Evolutionary conservation across 2,888 invertebrate genomes (phyloP), one percentile per base, ranked within the genome.

Genomic region (Polyploca ridens): DNA sequence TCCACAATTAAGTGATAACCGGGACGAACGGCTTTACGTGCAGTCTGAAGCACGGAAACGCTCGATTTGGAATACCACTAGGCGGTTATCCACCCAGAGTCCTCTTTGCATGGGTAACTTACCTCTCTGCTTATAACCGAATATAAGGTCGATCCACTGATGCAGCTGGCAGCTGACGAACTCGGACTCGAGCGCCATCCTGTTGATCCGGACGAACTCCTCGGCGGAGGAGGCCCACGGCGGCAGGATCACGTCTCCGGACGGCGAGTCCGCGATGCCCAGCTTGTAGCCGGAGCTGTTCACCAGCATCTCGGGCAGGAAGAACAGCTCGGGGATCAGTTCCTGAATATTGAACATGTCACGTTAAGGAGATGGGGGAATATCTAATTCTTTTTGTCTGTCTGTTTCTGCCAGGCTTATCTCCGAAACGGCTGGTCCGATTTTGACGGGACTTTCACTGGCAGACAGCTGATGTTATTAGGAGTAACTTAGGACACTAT

Each of bases 121-220:
- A 96, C 97, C 99, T 95, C 98, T 96, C 87, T 99, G 99, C 89
- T 99, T 99, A 92, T 99, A 99, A 72, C 99, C 99, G 88, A 99
- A 99, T 83, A 99, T 99, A 73, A 99, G 95, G 91, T 99, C 99
- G 79, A 99, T 99, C 99, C 99, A 99, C 90, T 99, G 99, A 86
- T 99, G 99, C 74, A 99, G 95, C 93, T 99, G 99, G 87, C 99
- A 99, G 69, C 99, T 99, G 19, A 99, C 99, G 86, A 99, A 99
- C 93, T 99, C 99, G 0, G 99, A 99, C 90, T 99, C 99, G 64
- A 99, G 95, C 3, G 99, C 99, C 99, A 99, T 99, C 84, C 99
- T 95, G 94, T 99, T 99, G 82, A 99, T 98, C 71, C 99, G 95
- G 67, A 99, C 97, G 89, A 99, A 99, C 94, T 99, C 99, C 92